phyloP scores from a whole-genome alignment of 2,113 vertebrate species.

The Grus americana region DNA sequence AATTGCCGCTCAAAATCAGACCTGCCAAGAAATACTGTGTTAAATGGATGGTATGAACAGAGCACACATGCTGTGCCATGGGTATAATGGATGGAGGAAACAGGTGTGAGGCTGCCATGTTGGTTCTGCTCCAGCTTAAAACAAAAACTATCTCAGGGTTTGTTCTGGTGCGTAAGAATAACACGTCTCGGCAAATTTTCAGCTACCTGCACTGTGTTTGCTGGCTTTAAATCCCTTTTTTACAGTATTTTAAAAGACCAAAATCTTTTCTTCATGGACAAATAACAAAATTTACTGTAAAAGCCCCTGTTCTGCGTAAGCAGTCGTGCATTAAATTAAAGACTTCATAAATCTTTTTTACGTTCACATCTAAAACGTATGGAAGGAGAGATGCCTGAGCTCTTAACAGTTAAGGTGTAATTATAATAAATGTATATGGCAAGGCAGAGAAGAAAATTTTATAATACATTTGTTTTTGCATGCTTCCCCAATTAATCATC shows the following conservation, averaged over 20 bases:
- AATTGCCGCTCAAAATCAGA: not conserved
- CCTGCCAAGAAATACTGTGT: not conserved
- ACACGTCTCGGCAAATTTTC: accelerated
- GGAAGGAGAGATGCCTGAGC: not conserved
- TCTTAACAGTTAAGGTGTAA: not conserved
- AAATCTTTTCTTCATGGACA: not conserved
- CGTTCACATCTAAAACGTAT: not conserved
- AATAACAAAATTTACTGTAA: not conserved
- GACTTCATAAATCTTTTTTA: not conserved
- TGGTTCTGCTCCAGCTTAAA: not conserved
- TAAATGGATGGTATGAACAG: not conserved
- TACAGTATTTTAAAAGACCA: not conserved
- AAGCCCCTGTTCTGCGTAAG: not conserved
- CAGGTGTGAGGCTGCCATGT: not conserved
- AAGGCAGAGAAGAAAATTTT: not conserved
- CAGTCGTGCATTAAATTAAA: not conserved
- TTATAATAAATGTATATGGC: not conserved
- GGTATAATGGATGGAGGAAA: not conserved
- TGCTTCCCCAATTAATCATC: not conserved
- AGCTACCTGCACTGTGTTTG: not conserved
- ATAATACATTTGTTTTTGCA: not conserved
- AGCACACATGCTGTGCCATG: not conserved
- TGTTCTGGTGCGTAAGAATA: not conserved
- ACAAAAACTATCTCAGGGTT: not conserved
- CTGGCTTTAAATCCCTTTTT: not conserved